A percentile compares a stretch with the other conserved stretches of the same genome.
Evolutionary conservation across 2,113 vertebrate genomes (phyloP).

Genomic region (Salminus brasiliensis): DNA sequence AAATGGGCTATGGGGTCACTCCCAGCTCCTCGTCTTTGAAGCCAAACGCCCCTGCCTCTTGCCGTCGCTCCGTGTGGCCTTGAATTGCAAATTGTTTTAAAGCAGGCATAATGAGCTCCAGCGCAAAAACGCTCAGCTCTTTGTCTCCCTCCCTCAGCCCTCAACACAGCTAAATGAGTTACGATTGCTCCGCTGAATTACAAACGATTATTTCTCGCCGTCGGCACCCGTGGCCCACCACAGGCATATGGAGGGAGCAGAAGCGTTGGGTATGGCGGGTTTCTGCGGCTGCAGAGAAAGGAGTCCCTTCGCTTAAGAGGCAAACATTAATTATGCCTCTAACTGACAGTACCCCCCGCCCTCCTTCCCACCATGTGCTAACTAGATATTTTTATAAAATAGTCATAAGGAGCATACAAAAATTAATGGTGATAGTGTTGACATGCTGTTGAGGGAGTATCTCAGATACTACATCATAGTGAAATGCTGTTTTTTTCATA

Average conservation of each 20-base stretch:
- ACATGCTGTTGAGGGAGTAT: not conserved
- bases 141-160: constrained; percentile 90
- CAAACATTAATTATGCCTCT: not conserved
- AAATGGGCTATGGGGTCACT: constrained; percentile 73
- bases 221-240: constrained; percentile 36
- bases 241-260: constrained; percentile 65
- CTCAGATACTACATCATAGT: not conserved
- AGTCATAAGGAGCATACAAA: not conserved
- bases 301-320: not conserved
- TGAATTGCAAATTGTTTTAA: constrained; percentile 90
- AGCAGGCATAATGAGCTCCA: constrained; percentile 89
- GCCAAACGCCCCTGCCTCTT: constrained; percentile 65
- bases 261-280: constrained; percentile 40
- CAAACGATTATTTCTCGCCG: constrained; percentile 81
- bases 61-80: constrained; percentile 81
- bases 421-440: constrained; percentile 15
- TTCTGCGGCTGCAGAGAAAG: not conserved
- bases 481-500: not conserved
- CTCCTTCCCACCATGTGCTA: not conserved
- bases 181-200: constrained; percentile 92
- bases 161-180: constrained; percentile 92
- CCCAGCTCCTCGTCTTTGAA: constrained; percentile 80
- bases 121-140: constrained; percentile 84
- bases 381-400: not conserved
- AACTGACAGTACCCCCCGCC: not conserved